Base-by-base conservation (phyloP, 2,888 invertebrate species). In the Bursaphelenchus okinawaensis region DNA sequence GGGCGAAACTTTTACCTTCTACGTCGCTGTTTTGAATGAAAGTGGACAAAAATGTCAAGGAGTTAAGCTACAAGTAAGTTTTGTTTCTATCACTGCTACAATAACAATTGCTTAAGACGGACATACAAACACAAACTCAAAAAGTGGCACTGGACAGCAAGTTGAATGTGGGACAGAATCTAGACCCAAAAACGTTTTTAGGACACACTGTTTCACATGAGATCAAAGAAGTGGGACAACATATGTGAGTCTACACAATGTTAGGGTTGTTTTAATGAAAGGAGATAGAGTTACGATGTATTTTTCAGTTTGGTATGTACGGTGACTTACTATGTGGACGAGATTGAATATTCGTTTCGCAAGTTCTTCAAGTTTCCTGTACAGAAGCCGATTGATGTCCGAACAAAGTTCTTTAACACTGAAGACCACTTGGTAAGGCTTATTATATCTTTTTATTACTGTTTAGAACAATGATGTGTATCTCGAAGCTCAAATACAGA, bases 221-320 rank as follows among this genome's bases (percentile, higher is more conserved):
- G 87, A 94, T 98, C n/a, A 96, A 95, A 85, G 96, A 98, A 86
- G 89, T 93, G 75, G 96, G 96, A 52, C 92, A 93, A 55, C 96
- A 98, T 83, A 94, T 96, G 91, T 91, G 86, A 84, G 87, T 81
- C 28, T 20, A 31, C 61, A 61, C 62, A 60, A 60, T 1, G 63
- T 2, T 52, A n/a, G n/a, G n/a, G n/a, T n/a, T n/a, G n/a, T n/a
- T n/a, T n/a, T n/a, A n/a, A n/a, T n/a, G n/a, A n/a, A n/a, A n/a
- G n/a, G n/a, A n/a, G n/a, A n/a, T n/a, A n/a, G n/a, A 68, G 23
- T 55, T 63, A 24, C 12, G 57, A 23, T 51, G 12, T 20, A 50
- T 60, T 68, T 85, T 86, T 68, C 83, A 91, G 91, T 82, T 86
- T 98, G 74, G 93, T 95, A 1, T 98, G 96, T 85, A 93, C 95